phyloP scores from a whole-genome alignment of 2,888 invertebrate genomes.

The Ectobius pallidus region DNA sequence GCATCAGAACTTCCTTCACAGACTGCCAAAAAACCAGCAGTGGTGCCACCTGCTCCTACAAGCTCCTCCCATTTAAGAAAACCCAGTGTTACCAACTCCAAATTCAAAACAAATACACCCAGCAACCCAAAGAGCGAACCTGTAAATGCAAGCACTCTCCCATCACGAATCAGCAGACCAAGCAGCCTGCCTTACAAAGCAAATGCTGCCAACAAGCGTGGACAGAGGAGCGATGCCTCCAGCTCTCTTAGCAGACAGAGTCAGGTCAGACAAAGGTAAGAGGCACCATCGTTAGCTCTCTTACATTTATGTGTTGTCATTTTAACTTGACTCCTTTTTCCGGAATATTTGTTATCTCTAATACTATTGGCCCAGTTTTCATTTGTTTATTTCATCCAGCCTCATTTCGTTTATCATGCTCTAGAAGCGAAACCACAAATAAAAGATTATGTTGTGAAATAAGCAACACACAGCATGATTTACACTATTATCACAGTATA shows the following conservation, averaged over 20 bases:
- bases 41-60: slow-evolving; percentile 3
- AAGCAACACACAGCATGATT: too few species aligned
- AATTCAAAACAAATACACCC: slow-evolving; percentile 23
- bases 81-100: not conserved
- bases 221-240: slow-evolving; percentile 68
- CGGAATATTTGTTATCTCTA: too few species aligned
- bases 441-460: too few species aligned
- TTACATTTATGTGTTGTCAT: too few species aligned
- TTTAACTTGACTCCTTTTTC: too few species aligned
- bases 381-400: too few species aligned
- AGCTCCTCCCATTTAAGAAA: slow-evolving; percentile 17
- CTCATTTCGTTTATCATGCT: too few species aligned
- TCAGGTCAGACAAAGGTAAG: slow-evolving; percentile 4
- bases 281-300: not conserved
- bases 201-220: slow-evolving; percentile 49
- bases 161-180: slow-evolving; percentile 56
- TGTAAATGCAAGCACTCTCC: not conserved
- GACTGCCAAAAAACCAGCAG: not conserved
- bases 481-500: too few species aligned
- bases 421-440: too few species aligned
- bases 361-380: too few species aligned
- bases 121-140: not conserved
- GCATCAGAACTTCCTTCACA: slow-evolving; percentile 53
- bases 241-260: slow-evolving; percentile 65
- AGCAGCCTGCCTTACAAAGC: slow-evolving; percentile 74